Evolutionary conservation across 2,113 vertebrate genomes (phyloP).

Genomic region (Heterochromis multidens): DNA sequence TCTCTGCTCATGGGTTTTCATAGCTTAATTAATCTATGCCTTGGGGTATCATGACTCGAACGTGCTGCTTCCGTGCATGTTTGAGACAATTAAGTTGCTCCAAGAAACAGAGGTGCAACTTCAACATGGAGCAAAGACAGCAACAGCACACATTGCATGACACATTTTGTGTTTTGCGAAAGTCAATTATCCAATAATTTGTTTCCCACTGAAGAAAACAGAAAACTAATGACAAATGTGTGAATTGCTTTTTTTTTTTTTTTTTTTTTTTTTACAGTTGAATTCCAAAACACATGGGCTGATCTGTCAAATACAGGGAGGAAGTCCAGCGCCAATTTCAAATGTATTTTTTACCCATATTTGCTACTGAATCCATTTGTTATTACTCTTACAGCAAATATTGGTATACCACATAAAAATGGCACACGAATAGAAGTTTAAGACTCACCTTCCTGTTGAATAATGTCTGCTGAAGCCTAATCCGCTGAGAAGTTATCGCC

Average conservation of each 20-base stretch:
- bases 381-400: neutral
- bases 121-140: conserved; percentile 58
- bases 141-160: conserved; percentile 17
- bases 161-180: conserved; percentile 30
- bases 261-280: neutral
- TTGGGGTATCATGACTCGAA: conserved; percentile 78
- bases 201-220: conserved; percentile 7
- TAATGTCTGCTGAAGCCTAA: conserved; percentile 11
- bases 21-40: conserved; percentile 81
- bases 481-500: conserved; percentile 31
- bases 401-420: neutral
- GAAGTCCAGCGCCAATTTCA: neutral
- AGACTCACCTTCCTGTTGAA: conserved; percentile 57
- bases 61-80: conserved; percentile 64
- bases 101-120: conserved; percentile 70
- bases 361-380: neutral
- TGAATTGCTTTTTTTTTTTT: neutral
- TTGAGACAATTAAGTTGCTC: conserved; percentile 79
- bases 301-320: neutral
- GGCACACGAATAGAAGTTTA: neutral
- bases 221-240: neutral
- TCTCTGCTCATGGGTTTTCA: conserved; percentile 74
- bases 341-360: neutral
- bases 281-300: neutral
- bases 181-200: conserved; percentile 39